A percentile compares a stretch with the other conserved stretches of the same genome.
phyloP scores from a whole-genome alignment of 2,797 vertebrate species.

The Sebastes wilsoni region DNA sequence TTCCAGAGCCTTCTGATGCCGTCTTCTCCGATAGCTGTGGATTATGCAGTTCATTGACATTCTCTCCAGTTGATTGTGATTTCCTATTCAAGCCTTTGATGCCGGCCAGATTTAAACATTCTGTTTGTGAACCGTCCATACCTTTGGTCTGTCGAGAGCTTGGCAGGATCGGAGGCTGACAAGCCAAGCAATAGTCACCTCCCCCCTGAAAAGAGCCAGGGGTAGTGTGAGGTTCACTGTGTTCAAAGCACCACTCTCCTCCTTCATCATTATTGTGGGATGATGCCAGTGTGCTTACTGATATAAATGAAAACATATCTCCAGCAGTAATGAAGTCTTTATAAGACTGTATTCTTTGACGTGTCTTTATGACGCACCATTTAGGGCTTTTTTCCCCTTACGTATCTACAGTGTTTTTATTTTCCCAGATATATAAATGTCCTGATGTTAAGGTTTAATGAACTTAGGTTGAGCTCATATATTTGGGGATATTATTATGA shows the following conservation, averaged over 20 bases:
- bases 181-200: slow-evolving; percentile 75
- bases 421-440: background rate
- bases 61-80: slow-evolving; percentile 77
- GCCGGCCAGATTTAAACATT: slow-evolving; percentile 80
- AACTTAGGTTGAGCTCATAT: background rate
- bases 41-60: slow-evolving; percentile 75
- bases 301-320: slow-evolving; percentile 26
- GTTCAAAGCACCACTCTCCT: slow-evolving; percentile 71
- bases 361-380: background rate
- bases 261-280: slow-evolving; percentile 58
- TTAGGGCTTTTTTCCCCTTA: background rate
- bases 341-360: background rate
- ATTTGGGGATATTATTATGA: background rate
- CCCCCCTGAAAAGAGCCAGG: slow-evolving; percentile 72
- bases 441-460: background rate
- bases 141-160: slow-evolving; percentile 80
- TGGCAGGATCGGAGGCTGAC: slow-evolving; percentile 76
- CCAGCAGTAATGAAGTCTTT: background rate
- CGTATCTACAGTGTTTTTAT: too few relatives aligned
- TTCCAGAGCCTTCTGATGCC: slow-evolving; percentile 6
- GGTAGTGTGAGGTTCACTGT: slow-evolving; percentile 54
- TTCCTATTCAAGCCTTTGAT: slow-evolving; percentile 82
- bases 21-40: slow-evolving; percentile 31
- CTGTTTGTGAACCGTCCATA: slow-evolving; percentile 82
- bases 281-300: slow-evolving; percentile 8